A percentile compares a stretch with the other conserved stretches of the same genome.
Evolutionary conservation across 2,113 vertebrate genomes (phyloP).

Genomic region (Mesembrinibis cayennensis): DNA sequence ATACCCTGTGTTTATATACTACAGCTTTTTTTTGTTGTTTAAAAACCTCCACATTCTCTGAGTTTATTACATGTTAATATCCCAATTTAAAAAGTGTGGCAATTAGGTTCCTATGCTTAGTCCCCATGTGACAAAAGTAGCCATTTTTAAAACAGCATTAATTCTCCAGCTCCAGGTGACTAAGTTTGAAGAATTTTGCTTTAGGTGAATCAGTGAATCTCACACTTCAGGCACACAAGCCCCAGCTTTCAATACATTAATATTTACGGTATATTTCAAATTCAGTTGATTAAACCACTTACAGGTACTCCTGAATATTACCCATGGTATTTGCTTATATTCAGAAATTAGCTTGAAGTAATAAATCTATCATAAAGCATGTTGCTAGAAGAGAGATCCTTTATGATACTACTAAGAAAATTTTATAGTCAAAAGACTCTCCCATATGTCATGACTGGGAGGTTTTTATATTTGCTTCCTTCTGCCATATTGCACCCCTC

Average conservation of each 20-base stretch:
- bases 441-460: neutral
- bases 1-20: neutral
- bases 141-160: neutral
- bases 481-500: neutral
- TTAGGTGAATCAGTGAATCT: neutral
- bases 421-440: neutral
- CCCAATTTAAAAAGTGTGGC: neutral
- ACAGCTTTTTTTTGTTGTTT: neutral
- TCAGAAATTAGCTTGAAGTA: neutral
- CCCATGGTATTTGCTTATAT: neutral
- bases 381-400: neutral
- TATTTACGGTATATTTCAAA: neutral
- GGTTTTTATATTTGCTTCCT: neutral
- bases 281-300: neutral
- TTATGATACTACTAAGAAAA: neutral
- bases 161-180: neutral
- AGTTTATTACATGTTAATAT: neutral
- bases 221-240: neutral
- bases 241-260: neutral
- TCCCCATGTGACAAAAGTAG: neutral
- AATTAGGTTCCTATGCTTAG: neutral
- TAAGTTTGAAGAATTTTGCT: neutral
- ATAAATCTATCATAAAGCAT: neutral
- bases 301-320: neutral
- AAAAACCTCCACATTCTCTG: neutral